A percentile compares a stretch with the other conserved stretches of the same genome.
Evolutionary conservation across 1,140 invertebrate species (phyloP).

Genomic region (Fopius arisanus): DNA sequence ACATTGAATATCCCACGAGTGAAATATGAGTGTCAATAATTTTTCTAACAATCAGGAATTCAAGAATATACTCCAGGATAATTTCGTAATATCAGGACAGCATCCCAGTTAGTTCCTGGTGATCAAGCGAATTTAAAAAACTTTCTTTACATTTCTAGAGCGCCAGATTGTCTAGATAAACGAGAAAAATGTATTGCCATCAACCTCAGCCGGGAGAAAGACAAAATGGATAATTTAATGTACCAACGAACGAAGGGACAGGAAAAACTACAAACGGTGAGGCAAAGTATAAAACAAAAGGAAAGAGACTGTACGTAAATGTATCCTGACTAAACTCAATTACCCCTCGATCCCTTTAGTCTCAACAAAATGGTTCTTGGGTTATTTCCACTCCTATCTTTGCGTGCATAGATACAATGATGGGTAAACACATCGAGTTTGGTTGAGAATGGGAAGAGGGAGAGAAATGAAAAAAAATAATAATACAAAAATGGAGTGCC

Average conservation of each 20-base stretch:
- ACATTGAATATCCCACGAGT: background rate
- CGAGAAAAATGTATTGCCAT: no score
- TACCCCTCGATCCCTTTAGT: conserved; percentile 13
- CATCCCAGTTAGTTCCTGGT: background rate
- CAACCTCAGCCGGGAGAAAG: no score
- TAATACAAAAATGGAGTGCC: background rate
- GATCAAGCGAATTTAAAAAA: background rate
- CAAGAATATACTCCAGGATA: no score
- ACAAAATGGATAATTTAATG: no score
- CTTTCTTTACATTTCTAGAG: no score
- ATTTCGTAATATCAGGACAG: background rate
- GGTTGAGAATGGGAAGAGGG: background rate
- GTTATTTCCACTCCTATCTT: conserved; percentile 22
- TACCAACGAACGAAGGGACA: background rate
- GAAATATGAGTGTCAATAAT: background rate
- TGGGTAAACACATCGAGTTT: background rate
- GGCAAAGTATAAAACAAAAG: background rate
- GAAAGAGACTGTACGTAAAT: conserved; percentile 18
- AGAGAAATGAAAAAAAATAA: background rate
- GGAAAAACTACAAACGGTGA: background rate
- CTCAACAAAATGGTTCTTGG: conserved; percentile 22
- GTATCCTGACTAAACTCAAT: conserved; percentile 33
- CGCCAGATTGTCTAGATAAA: no score
- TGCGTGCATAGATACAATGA: conserved; percentile 30
- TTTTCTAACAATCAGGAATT: no score